Conservation (phyloP, 2,888 invertebrate species). For the Drosophila helvetica region DNA sequence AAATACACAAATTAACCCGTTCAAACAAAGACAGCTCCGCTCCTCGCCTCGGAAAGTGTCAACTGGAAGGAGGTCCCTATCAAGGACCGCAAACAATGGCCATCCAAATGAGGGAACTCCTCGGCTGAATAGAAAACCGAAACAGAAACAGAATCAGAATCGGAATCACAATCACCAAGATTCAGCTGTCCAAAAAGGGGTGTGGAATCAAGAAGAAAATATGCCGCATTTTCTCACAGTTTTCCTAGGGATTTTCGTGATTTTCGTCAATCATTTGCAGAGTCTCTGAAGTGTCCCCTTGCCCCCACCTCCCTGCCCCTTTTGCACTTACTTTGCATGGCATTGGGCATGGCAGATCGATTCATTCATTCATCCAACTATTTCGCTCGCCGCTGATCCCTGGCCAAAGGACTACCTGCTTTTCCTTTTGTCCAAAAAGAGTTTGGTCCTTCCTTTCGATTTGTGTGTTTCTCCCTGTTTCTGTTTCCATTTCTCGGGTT, state of each 20-base stretch:
- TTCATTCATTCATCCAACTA: constrained; percentile 33
- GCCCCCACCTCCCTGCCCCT: constrained; percentile 14
- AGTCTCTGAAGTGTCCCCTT: constrained; percentile 18
- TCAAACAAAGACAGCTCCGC: constrained; percentile 52
- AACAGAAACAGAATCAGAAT: constrained; percentile 47
- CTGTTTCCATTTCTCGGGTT: constrained; percentile 38
- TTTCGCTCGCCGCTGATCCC: constrained; percentile 4
- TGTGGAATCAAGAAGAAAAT: constrained; percentile 47
- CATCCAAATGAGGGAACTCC: constrained; percentile 56
- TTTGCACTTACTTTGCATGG: constrained; percentile 75
- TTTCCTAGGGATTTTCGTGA: constrained; percentile 30
- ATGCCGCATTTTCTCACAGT: constrained; percentile 47
- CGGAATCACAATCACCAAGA: constrained; percentile 4
- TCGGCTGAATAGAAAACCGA: constrained; percentile 29
- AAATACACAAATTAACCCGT: constrained; percentile 79
- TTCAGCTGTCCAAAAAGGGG: constrained; percentile 50
- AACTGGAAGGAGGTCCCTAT: constrained; percentile 51
- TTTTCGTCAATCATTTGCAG: constrained; percentile 38
- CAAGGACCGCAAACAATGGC: constrained; percentile 56
- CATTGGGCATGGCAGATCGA: constrained; percentile 10
- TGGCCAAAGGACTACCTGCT: neutral
- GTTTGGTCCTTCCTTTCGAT: constrained; percentile 28
- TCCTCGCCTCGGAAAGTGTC: constrained; percentile 54
- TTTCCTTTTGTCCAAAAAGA: constrained; percentile 47
- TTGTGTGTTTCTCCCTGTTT: constrained; percentile 23